Percentiles rank a stretch among this genome's conserved stretches.
phyloP scores from a whole-genome alignment of 2,888 invertebrate genomes.

The Diarsia dahlii region DNA sequence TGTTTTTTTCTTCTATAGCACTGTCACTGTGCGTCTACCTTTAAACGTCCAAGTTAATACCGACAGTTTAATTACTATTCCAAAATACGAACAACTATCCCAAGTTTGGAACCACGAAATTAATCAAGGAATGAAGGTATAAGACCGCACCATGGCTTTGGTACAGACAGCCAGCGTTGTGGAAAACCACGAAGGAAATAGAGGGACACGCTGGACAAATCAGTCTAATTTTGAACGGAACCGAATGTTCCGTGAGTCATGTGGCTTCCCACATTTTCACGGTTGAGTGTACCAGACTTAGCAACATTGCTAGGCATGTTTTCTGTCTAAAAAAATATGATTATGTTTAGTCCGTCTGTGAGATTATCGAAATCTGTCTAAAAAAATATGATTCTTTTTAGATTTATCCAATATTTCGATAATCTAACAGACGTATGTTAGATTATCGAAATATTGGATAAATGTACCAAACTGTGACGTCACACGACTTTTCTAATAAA shows the following conservation, averaged over 20 bases:
- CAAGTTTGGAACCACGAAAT: constrained; percentile 33
- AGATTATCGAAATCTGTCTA: too few species aligned
- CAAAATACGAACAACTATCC: constrained; percentile 1
- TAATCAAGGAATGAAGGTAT: constrained; percentile 34
- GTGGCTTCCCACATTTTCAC: neutral
- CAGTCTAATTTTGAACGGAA: constrained; percentile 23
- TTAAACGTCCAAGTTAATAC: constrained; percentile 22
- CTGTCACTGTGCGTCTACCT: too few species aligned
- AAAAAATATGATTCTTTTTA: too few species aligned
- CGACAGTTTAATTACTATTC: constrained; percentile 41
- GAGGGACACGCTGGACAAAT: constrained; percentile 26
- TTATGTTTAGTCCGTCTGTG: too few species aligned
- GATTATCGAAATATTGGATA: too few species aligned
- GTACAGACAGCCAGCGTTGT: constrained; percentile 12
- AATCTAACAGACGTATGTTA: too few species aligned
- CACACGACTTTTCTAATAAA: too few species aligned
- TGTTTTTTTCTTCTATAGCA: neutral
- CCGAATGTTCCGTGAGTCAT: neutral
- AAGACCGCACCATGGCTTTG: constrained; percentile 1
- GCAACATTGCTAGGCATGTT: neutral
- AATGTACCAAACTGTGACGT: too few species aligned
- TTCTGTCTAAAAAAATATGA: too few species aligned
- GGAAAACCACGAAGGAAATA: constrained; percentile 38
- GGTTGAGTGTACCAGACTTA: too few species aligned
- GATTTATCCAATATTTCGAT: too few species aligned